Evolutionary conservation across 2,888 invertebrate genomes (phyloP).

Genomic region (Drosophila mettleri): DNA sequence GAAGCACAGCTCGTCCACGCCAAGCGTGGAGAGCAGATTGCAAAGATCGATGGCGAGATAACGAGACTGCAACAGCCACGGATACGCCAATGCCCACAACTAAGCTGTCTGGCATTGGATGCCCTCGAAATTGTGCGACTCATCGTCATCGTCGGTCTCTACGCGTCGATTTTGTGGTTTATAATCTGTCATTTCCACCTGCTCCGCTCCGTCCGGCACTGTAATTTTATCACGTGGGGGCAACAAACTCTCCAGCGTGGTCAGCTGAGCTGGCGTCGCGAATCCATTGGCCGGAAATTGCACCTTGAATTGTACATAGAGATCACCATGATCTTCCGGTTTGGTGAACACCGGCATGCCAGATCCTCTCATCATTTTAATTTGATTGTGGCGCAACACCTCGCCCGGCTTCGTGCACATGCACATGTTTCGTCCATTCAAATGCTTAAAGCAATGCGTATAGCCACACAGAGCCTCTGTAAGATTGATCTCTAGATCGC

Average conservation of each 20-base stretch:
- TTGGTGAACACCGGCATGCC: slow-evolving; percentile 96
- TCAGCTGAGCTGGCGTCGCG: slow-evolving; percentile 88
- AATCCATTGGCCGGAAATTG: slow-evolving; percentile 94
- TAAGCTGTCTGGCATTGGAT: slow-evolving; percentile 82
- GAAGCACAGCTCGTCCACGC: slow-evolving; percentile 70
- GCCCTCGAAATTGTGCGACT: slow-evolving; percentile 74
- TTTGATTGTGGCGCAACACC: slow-evolving; percentile 90
- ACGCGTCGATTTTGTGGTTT: slow-evolving; percentile 85
- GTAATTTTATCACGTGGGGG: slow-evolving; percentile 90
- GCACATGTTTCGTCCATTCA: slow-evolving; percentile 94
- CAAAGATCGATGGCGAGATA: slow-evolving; percentile 60
- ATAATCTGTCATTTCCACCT: slow-evolving; percentile 92
- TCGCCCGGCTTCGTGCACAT: slow-evolving; percentile 92
- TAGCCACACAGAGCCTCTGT: slow-evolving; percentile 97
- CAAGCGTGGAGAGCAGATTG: slow-evolving; percentile 53
- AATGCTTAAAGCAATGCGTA: slow-evolving; percentile 92
- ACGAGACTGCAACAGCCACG: slow-evolving; percentile 59
- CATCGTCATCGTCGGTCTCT: slow-evolving; percentile 74
- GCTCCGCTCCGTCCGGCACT: slow-evolving; percentile 92
- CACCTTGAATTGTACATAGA: slow-evolving; percentile 94
- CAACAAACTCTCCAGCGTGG: slow-evolving; percentile 90
- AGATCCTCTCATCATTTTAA: slow-evolving; percentile 92
- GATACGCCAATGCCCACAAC: slow-evolving; percentile 60
- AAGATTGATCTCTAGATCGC: slow-evolving; percentile 90
- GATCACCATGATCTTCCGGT: slow-evolving; percentile 94